These are phyloP conservation scores for Phylloscopus whistleri DNA, from an alignment of 2,113 vertebrate species.

Conservation along the genomic window DNA sequence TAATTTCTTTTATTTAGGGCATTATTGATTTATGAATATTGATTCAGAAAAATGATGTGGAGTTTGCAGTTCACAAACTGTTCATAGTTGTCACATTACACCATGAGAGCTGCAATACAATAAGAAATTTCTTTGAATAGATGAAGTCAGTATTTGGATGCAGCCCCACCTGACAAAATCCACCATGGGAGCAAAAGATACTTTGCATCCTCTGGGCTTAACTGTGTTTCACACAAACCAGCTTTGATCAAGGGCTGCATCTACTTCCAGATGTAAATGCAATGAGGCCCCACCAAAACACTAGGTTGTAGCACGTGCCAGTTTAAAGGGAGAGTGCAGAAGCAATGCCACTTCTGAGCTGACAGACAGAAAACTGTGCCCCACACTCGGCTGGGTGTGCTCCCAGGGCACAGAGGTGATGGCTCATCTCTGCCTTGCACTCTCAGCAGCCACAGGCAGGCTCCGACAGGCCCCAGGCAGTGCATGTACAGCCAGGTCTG, in stretches of 20 bases:
- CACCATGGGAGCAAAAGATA: neutral
- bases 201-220: neutral
- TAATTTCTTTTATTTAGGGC: neutral
- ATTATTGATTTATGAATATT: neutral
- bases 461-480: neutral
- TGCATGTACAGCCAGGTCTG: neutral
- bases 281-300: neutral
- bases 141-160: neutral
- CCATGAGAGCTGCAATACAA: neutral
- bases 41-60: neutral
- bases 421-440: neutral
- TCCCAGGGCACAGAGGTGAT: neutral
- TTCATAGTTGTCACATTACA: neutral
- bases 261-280: neutral
- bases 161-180: neutral
- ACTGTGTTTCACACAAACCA: neutral
- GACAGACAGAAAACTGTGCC: neutral
- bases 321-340: neutral
- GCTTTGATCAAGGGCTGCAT: neutral
- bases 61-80: neutral
- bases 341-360: fast-evolving
- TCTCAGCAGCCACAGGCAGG: neutral
- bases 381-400: fast-evolving
- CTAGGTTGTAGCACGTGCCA: fast-evolving
- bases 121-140: neutral